Percentiles rank a stretch among this genome's conserved stretches.
phyloP scores from a whole-genome alignment of 2,797 vertebrate species.

The Rhyacichthys aspro region DNA sequence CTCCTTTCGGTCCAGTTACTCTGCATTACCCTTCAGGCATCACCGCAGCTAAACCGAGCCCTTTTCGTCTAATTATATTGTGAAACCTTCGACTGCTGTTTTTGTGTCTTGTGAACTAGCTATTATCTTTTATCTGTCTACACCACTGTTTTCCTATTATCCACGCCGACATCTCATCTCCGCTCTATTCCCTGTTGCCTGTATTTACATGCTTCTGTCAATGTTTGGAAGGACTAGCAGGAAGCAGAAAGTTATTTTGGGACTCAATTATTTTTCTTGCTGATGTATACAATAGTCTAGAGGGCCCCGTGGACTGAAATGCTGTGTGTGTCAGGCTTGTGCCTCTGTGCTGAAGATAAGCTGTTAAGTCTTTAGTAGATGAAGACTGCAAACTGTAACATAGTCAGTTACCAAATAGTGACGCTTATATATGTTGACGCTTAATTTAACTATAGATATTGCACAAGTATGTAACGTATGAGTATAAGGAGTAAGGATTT shows the following conservation, averaged over 20 bases:
- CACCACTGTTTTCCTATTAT: constrained; percentile 7
- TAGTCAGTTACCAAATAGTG: background rate
- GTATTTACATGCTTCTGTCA: constrained; percentile 31
- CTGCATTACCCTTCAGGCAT: too few species aligned
- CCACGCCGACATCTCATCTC: constrained; percentile 12
- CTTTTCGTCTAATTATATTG: too few species aligned
- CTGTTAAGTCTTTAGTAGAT: background rate
- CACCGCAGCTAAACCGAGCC: too few species aligned
- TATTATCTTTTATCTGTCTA: constrained; percentile 12
- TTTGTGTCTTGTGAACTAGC: background rate
- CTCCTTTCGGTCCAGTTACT: background rate
- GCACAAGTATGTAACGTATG: background rate
- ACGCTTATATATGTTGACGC: background rate
- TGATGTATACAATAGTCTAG: constrained; percentile 59
- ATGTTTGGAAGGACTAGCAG: constrained; percentile 30
- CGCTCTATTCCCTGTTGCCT: constrained; percentile 12
- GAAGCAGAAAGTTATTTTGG: constrained; percentile 66
- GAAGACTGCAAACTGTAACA: background rate
- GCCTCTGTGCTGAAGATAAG: constrained; percentile 22
- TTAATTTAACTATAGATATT: background rate
- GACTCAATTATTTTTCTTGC: constrained; percentile 74
- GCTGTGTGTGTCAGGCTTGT: constrained; percentile 4
- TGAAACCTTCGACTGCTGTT: too few species aligned
- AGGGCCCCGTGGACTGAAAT: constrained; percentile 30
- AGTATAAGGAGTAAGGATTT: too few species aligned